Evolutionary conservation across 2,888 invertebrate species (phyloP).

Genomic region (Chloroclystis v-ata): DNA sequence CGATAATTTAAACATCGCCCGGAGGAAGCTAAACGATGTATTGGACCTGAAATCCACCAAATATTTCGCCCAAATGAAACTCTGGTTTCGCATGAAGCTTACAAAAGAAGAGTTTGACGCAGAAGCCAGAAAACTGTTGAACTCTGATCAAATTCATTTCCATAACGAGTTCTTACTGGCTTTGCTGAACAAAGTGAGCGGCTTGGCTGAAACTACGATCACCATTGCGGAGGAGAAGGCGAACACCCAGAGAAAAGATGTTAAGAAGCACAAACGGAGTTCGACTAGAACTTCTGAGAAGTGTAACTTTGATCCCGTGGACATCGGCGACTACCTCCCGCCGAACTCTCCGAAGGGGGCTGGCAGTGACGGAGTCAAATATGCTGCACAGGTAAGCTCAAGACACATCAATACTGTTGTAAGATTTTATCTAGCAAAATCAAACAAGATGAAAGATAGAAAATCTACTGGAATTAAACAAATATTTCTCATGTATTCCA

Average conservation of each 20-base stretch:
- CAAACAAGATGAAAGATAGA: too few relatives aligned
- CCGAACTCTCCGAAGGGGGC: slow-evolving; percentile 74
- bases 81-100: slow-evolving; percentile 86
- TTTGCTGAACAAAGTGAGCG: slow-evolving; percentile 85
- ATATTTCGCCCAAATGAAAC: slow-evolving; percentile 85
- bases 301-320: slow-evolving; percentile 79
- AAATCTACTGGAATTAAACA: too few relatives aligned
- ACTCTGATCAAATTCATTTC: slow-evolving; percentile 84
- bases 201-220: slow-evolving; percentile 65
- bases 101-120: slow-evolving; percentile 91
- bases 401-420: background rate
- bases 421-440: background rate
- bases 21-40: slow-evolving; percentile 79
- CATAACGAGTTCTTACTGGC: slow-evolving; percentile 92
- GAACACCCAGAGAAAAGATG: slow-evolving; percentile 61
- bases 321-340: slow-evolving; percentile 78
- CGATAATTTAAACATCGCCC: slow-evolving; percentile 76
- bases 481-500: slow-evolving; percentile 43
- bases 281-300: slow-evolving; percentile 74
- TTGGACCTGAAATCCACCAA: slow-evolving; percentile 83
- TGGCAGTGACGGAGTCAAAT: slow-evolving; percentile 71
- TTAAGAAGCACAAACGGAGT: slow-evolving; percentile 72
- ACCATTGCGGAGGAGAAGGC: slow-evolving; percentile 66
- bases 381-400: slow-evolving; percentile 63
- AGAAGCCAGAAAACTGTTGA: slow-evolving; percentile 85